Evolutionary conservation across 1,140 invertebrate genomes (phyloP).

Genomic region (Pseudomyrmex concolor): DNA sequence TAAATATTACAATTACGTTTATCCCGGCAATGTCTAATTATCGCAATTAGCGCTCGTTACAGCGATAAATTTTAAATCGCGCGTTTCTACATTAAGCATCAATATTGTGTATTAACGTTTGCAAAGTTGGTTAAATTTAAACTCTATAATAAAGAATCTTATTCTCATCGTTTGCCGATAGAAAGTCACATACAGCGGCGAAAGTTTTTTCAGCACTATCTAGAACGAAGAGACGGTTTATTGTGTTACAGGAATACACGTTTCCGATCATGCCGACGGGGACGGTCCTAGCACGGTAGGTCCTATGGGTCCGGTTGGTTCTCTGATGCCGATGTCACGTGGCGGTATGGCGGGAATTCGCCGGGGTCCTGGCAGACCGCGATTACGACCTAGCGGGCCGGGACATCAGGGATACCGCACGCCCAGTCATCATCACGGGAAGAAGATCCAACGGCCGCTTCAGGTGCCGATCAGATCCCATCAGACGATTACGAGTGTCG

Average conservation of each 20-base stretch:
- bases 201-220: not conserved
- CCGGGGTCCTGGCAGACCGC: slow-evolving; percentile 91
- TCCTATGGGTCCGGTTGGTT: slow-evolving; percentile 72
- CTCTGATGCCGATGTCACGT: slow-evolving; percentile 64
- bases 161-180: too few species aligned
- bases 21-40: not conserved
- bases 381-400: slow-evolving; percentile 88
- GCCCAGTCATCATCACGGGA: slow-evolving; percentile 80
- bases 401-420: slow-evolving; percentile 86
- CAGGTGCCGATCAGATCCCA: slow-evolving; percentile 82
- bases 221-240: slow-evolving; percentile 10
- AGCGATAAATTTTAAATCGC: not conserved
- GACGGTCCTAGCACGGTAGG: slow-evolving; percentile 79
- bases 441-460: slow-evolving; percentile 80
- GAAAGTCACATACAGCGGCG: too few species aligned
- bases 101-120: too few species aligned
- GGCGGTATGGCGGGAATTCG: slow-evolving; percentile 80
- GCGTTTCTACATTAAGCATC: not conserved
- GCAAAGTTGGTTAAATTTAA: too few species aligned
- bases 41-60: not conserved
- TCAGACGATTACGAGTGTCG: slow-evolving; percentile 69
- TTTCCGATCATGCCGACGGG: slow-evolving; percentile 73
- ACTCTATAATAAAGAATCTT: too few species aligned
- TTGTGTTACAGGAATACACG: slow-evolving; percentile 70
- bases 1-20: slow-evolving; percentile 37